Conservation (phyloP, 2,797 vertebrate species). For the Petrocephalus sullivani region DNA sequence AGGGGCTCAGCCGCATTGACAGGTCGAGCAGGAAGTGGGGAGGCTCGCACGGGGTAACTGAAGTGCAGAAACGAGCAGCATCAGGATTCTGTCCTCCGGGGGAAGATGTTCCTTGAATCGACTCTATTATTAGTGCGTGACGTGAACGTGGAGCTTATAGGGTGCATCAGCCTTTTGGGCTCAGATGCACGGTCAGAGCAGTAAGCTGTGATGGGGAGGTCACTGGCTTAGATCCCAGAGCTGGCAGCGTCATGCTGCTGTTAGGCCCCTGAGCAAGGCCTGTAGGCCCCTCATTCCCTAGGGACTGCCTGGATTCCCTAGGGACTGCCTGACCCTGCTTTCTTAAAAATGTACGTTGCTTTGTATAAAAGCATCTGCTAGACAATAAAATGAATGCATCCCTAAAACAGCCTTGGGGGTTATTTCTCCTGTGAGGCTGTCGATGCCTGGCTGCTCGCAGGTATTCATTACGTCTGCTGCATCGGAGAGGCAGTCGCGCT, state of each 20-base stretch:
- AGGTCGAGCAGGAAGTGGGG: neutral
- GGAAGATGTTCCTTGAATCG: neutral
- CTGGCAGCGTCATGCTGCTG: neutral
- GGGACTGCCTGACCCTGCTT: neutral
- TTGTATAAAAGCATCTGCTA: neutral
- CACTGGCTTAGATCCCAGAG: neutral
- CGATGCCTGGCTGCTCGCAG: neutral
- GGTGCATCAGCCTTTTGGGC: neutral
- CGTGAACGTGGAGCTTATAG: neutral
- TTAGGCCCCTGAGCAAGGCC: neutral
- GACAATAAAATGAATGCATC: neutral
- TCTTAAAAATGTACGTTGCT: neutral
- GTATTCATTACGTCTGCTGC: neutral
- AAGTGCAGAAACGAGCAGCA: neutral
- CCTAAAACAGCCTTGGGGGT: neutral
- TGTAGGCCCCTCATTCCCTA: neutral
- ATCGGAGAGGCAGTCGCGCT: neutral
- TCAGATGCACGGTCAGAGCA: neutral
- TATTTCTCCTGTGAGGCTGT: neutral
- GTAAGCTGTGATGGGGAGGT: neutral
- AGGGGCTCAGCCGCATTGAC: neutral
- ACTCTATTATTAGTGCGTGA: neutral
- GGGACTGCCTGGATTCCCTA: neutral
- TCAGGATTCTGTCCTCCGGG: neutral
- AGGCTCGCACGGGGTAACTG: neutral